phyloP scores from a whole-genome alignment of 2,888 invertebrate species.

The Drosophila aldrichi region DNA sequence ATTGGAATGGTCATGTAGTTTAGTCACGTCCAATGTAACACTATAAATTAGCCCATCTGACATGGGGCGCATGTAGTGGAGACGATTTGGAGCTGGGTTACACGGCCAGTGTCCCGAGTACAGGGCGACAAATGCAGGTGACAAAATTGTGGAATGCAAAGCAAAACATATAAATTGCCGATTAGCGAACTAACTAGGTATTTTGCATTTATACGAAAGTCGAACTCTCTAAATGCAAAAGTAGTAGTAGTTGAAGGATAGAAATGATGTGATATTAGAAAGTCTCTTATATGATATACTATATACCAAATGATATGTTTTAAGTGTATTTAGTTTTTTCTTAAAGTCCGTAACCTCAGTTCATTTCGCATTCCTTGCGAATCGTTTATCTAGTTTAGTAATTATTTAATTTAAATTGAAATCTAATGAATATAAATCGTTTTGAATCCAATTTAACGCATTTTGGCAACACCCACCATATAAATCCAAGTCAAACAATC shows the following conservation, averaged over 20 bases:
- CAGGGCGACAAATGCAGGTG: slow-evolving; percentile 35
- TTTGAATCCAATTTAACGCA: slow-evolving; percentile 26
- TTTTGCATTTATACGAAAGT: neutral
- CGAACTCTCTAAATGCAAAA: neutral
- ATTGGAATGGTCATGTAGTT: slow-evolving; percentile 47
- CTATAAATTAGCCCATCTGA: slow-evolving; percentile 64
- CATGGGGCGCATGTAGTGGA: slow-evolving; percentile 28
- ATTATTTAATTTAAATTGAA: neutral
- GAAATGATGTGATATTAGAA: neutral
- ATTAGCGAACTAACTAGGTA: slow-evolving; percentile 6
- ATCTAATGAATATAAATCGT: slow-evolving; percentile 31
- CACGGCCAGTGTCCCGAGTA: neutral
- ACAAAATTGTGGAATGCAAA: slow-evolving; percentile 46
- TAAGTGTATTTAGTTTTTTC: neutral
- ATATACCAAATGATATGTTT: too few relatives aligned
- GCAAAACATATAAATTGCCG: slow-evolving; percentile 33
- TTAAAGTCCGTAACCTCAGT: neutral
- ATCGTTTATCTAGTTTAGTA: neutral
- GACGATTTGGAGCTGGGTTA: slow-evolving; percentile 20
- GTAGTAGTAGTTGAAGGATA: neutral
- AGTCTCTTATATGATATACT: neutral
- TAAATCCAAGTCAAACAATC: slow-evolving; percentile 31
- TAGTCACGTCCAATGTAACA: slow-evolving; percentile 71
- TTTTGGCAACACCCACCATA: slow-evolving; percentile 23
- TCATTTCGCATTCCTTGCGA: neutral